Evolutionary conservation across 1,140 invertebrate genomes (phyloP), one percentile per base, ranked within the genome.

Genomic region (Ostrea denselamellosa): DNA sequence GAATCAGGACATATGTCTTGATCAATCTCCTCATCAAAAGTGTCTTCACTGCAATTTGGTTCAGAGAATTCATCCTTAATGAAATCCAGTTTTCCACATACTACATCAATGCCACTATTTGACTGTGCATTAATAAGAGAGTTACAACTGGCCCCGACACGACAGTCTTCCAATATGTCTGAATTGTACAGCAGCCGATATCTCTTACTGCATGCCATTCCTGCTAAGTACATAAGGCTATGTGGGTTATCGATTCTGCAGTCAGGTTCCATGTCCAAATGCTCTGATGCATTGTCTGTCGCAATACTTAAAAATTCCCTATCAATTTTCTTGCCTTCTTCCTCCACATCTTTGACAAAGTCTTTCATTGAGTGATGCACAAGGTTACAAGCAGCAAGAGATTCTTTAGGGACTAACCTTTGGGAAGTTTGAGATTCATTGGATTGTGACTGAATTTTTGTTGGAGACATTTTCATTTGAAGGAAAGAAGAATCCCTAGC

Each of bases 1-100:
- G 88, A 89, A 25, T 89, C 91, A 34, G 90, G 90, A 44, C 90
- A 89, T 12, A 54, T 83, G 51, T 53, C 44, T 52, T 83, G 82
- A 83, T 83, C 82, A 4, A 83, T 83, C 51, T 83, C 82, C 44
- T 83, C 82, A 53, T n/a, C 52, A 9, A 22, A 34, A 4, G 82
- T 54, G n/a, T 83, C 52, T 83, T 83, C 82, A 53, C 51, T 83
- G 82, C 28, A 17, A 53, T 44, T 83, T 19, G 51, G n/a, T 25
- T 77, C 68, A 77, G 22, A 77, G 28, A 77, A 77, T 14, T 77
- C 68, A 77, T 77, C 68, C 10, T 34, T 77, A 7, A 77, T 77
- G 25, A 77, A 77, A 8, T 77, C 68, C 0, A 77, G 22, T 7
- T 25, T 77, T 28, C 68, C 68, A 77, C 25, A 34, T 5, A 34